Evolutionary conservation across 2,113 vertebrate genomes (phyloP).

Genomic region (Neolamprologus cancellatus): DNA sequence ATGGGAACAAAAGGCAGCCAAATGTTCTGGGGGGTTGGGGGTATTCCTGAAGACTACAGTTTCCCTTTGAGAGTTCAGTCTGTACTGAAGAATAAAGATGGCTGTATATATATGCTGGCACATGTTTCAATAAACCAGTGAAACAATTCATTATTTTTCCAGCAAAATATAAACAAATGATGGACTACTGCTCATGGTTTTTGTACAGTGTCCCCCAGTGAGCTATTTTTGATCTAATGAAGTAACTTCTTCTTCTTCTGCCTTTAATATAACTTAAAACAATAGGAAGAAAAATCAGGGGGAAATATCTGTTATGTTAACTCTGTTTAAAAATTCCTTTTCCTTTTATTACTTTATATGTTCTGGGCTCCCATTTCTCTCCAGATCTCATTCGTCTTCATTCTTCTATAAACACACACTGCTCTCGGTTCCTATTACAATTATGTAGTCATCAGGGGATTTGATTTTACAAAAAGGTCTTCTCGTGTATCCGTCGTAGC

Average conservation of each 20-base stretch:
- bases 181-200: background rate
- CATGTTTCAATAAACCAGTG: background rate
- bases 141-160: background rate
- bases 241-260: background rate
- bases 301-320: background rate
- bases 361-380: background rate
- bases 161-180: fast-evolving
- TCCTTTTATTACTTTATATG: background rate
- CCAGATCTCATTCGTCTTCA: constrained; percentile 39
- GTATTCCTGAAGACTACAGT: background rate
- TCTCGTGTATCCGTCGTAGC: background rate
- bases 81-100: background rate
- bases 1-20: background rate
- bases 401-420: constrained; percentile 31
- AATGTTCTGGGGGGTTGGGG: background rate
- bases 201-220: background rate
- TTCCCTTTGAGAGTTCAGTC: background rate
- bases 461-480: constrained; percentile 22
- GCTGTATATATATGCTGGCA: background rate
- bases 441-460: constrained; percentile 45
- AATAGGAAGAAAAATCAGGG: background rate
- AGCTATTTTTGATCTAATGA: background rate
- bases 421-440: constrained; percentile 48
- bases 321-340: background rate
- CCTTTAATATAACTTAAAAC: background rate